Percentiles rank a stretch among this genome's conserved stretches.
These are phyloP conservation scores for Odocoileus virginianus DNA, from an alignment of 2,113 vertebrate species.

Conservation along the genomic window DNA sequence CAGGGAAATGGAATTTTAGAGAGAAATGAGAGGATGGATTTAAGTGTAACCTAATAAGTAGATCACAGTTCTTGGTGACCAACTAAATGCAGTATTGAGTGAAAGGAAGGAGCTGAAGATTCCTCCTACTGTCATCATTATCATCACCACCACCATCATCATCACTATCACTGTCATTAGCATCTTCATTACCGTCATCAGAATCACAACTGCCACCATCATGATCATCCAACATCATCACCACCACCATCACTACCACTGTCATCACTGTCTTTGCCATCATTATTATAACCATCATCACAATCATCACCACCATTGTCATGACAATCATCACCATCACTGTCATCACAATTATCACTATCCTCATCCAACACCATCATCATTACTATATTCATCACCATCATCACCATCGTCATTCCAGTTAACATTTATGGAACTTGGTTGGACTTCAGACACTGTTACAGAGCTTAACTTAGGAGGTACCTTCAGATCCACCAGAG, in stretches of 20 bases:
- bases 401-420: neutral
- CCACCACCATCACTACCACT: neutral
- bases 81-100: neutral
- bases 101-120: neutral
- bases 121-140: neutral
- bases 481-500: neutral
- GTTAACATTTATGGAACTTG: neutral
- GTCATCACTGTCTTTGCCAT: neutral
- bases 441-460: neutral
- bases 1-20: neutral
- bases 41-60: neutral
- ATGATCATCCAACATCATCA: neutral
- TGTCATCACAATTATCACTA: rapidly evolving
- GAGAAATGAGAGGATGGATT: neutral
- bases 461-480: neutral
- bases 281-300: neutral
- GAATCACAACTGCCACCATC: rapidly evolving
- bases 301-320: neutral
- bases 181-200: rapidly evolving
- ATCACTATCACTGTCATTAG: rapidly evolving
- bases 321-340: neutral
- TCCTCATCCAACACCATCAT: neutral
- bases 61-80: neutral
- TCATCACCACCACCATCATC: rapidly evolving
- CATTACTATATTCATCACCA: neutral